Base-by-base conservation (phyloP, 2,888 invertebrate genomes). In the Sericinus montela region DNA sequence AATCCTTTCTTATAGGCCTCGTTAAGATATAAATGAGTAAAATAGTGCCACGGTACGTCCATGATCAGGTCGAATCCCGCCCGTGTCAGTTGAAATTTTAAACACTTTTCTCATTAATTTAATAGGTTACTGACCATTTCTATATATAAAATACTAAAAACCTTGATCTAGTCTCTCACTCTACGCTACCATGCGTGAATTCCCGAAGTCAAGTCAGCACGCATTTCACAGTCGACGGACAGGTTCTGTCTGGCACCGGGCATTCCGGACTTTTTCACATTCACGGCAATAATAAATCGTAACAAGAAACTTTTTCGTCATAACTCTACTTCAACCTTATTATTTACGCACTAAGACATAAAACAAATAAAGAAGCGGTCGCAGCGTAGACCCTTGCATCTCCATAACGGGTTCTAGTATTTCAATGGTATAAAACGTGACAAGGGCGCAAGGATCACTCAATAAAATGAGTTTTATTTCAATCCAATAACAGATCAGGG, bases 391-490 rank as follows among this genome's bases (percentile, higher is more conserved):
- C 52, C 80, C 78, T 79, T 79, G 77, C 62, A 69, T 66, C 63
- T 75, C 62, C 67, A 65, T 65, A 71, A 66, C 69, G 58, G 63
- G 70, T 68, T 72, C 55, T 63, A 57, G 67, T 69, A 75, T 69
- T 75, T 67, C 66, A 72, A 70, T 78, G 72, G 77, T 73, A 74
- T 75, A 76, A 75, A 86, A 85, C 78, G 85, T 78, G 80, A 80
- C 80, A 85, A 75, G 70, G 58, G 45, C 75, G 70, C 63, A 71
- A 59, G 66, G 72, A 80, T 83, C 80, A 77, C 76, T 81, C 79
- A 83, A 79, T 79, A 85, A 84, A 84, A 81, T 84, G 73, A 73
- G 64, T 83, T 86, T 85, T 86, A 86, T 85, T 78, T 63, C 72
- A 56, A 72, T 64, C 62, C 62, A 59, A 69, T 71, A 75, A 83